Evolutionary conservation across 2,797 vertebrate species (phyloP), one percentile per base, ranked within the genome.

Genomic region (Emydoidea blandingii): DNA sequence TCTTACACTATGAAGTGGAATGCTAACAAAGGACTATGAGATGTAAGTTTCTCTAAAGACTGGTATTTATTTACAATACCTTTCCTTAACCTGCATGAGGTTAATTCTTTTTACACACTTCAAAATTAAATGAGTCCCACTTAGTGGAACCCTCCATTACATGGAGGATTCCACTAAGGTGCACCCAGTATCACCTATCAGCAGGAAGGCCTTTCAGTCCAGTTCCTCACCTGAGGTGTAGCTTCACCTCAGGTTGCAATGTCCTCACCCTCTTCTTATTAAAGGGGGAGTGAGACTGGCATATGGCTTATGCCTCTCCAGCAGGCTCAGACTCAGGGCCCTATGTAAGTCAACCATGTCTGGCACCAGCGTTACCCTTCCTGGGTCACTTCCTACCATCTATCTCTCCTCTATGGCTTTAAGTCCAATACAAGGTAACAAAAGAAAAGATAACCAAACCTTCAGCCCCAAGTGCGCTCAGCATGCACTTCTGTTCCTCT

Each of bases 61-160:
- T 49, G 49, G 4, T 74, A 21, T 88, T 93, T 82, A n/a, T 15
- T 89, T 92, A 12, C 23, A 21, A 25, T 68, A 14, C 68, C n/a
- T 85, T 59, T 90, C 53, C 0, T 79, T 81, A 14, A 14, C 50
- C 56, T 88, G 68, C 81, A 88, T 62, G 82, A 44, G 88, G 57
- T 37, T 37, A 41, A 85, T 25, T 50, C 93, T 91, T 83, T 80
- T 31, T 74, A 85, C 93, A 93, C 72, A 74, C 78, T 96, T 74
- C 91, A 87, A 92, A 96, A 88, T 79, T 79, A 92, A 87, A 90
- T 25, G 41, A 76, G 72, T 25, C 25, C 23, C 37, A 41, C 5
- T 41, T 41, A 74, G 21, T 41, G 23, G 68, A 41, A 12, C 34
- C 31, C 59, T 68, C 34, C 34, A 18, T 37, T 37, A 37, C 37